Conservation (phyloP, 2,888 invertebrate species). For the Lepidochrysops patricia region DNA sequence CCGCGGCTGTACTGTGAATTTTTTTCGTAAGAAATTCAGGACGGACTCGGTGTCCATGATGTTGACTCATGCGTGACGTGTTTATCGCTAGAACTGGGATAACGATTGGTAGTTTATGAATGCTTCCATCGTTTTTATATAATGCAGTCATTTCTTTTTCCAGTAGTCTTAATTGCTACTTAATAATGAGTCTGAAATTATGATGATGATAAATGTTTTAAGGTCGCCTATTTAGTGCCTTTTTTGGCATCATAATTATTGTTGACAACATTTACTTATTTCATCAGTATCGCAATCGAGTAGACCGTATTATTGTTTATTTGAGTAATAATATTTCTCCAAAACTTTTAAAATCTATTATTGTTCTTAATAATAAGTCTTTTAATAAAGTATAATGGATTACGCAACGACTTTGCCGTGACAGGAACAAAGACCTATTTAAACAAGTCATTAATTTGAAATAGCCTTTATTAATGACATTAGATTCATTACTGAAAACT, state of each 20-base stretch:
- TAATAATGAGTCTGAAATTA: neutral
- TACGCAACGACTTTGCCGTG: neutral
- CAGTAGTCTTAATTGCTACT: neutral
- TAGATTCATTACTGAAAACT: neutral
- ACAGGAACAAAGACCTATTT: neutral
- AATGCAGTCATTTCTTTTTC: slow-evolving; percentile 12
- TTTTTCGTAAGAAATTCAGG: slow-evolving; percentile 59
- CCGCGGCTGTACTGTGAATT: slow-evolving; percentile 39
- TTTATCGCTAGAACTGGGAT: slow-evolving; percentile 63
- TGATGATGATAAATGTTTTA: neutral
- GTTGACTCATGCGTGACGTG: slow-evolving; percentile 72
- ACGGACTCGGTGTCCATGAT: slow-evolving; percentile 65
- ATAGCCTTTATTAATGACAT: neutral
- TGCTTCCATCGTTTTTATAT: slow-evolving; percentile 12
- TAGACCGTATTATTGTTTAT: neutral
- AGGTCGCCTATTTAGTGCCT: neutral
- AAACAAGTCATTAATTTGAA: neutral
- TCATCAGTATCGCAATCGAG: neutral
- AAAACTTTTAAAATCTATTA: neutral
- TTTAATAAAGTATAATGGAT: neutral
- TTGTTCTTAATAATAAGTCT: neutral
- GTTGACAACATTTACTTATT: neutral
- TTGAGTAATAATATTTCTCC: neutral
- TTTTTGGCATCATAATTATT: neutral
- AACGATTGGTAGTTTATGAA: slow-evolving; percentile 13